Evolutionary conservation across 2,113 vertebrate genomes (phyloP), one percentile per base, ranked within the genome.

Genomic region (Malaclemys terrapin): DNA sequence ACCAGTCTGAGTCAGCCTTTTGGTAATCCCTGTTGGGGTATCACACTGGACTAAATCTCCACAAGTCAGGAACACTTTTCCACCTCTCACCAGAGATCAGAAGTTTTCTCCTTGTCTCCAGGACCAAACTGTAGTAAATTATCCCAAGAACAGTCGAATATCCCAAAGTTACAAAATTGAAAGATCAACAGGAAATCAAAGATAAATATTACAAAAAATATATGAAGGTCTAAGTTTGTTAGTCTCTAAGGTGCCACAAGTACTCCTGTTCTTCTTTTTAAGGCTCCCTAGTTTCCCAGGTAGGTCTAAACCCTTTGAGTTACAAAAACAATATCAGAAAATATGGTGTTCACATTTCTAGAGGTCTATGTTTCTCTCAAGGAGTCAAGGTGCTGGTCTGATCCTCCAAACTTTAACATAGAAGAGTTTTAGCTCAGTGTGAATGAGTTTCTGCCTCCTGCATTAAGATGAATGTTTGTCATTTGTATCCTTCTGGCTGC

Each of bases 341-440:
- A 50, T 17, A 54, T 14, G 16, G 50, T 89, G 93, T 45, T 96
- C 84, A 27, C 0, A 0, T 97, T 96, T 93, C 90, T 90, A 35
- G 76, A 82, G 80, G 69, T 57, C 76, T 75, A 76, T 85, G 53
- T 93, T 92, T 89, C 57, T 88, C 12, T 85, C n/a, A 8, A 24
- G 24, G 56, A 25, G 24, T 57, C 56, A 57, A 57, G 56, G 24
- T 25, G 56, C 56, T 57, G 56, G 56, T 57, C 56, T 57, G 56
- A 57, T 25, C 56, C 24, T 57, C 24, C 56, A 57, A 57, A 25
- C 56, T 57, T 57, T 25, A 57, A 57, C 56, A 25, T 57, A 57
- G 10, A 57, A 57, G 56, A 57, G 56, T 57, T 57, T 57, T 57
- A 57, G 56, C 56, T 57, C 24, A 10, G 20, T 54, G 53, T 54